Evolutionary conservation across 2,888 invertebrate species (phyloP).

Genomic region (Sericinus montela): DNA sequence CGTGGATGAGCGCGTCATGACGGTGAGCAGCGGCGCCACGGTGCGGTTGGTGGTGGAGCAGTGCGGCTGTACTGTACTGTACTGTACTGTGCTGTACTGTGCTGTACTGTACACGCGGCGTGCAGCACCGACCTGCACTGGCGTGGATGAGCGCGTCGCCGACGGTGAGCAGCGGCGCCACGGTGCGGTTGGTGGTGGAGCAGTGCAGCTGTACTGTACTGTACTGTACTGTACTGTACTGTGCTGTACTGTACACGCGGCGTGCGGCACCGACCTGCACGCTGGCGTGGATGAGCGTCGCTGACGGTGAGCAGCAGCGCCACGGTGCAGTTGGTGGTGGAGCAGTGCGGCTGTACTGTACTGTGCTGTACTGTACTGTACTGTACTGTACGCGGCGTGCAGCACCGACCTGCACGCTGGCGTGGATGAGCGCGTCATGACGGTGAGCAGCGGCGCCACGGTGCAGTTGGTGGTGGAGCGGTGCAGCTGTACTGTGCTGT

Average conservation of each 20-base stretch:
- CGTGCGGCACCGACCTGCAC: background rate
- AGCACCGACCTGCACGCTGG: background rate
- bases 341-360: slow-evolving; percentile 67
- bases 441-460: background rate
- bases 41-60: slow-evolving; percentile 50
- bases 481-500: background rate
- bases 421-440: background rate
- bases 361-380: background rate
- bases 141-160: background rate
- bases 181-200: background rate
- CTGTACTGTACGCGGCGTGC: background rate
- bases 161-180: background rate
- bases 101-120: background rate
- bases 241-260: background rate
- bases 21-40: background rate
- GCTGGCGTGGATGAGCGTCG: background rate
- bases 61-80: slow-evolving; percentile 52
- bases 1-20: background rate
- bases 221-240: too few species aligned
- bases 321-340: slow-evolving; percentile 26
- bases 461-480: background rate
- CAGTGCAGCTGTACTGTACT: background rate
- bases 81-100: background rate
- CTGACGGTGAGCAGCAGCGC: background rate
- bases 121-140: background rate